phyloP scores from a whole-genome alignment of 2,113 vertebrate species.

The Neomonachus schauinslandi region DNA sequence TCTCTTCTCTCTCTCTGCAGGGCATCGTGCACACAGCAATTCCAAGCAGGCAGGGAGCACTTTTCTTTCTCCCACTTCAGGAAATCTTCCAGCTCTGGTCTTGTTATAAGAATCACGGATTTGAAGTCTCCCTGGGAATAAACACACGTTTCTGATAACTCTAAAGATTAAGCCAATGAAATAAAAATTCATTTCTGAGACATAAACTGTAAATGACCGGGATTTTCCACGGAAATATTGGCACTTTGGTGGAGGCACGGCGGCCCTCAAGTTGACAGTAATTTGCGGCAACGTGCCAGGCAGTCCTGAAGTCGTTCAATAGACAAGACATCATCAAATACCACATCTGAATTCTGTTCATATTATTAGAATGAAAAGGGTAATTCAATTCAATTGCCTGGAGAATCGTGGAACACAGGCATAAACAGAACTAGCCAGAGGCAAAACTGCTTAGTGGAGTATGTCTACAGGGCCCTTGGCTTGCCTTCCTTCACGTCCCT shows the following conservation, averaged over 20 bases:
- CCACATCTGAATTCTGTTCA: slow-evolving; percentile 68
- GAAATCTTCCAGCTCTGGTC: slow-evolving; percentile 68
- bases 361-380: slow-evolving; percentile 74
- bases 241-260: slow-evolving; percentile 38
- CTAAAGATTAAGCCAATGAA: slow-evolving; percentile 73
- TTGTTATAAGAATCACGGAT: slow-evolving; percentile 54
- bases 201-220: slow-evolving; percentile 65
- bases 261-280: slow-evolving; percentile 28
- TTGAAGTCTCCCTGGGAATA: slow-evolving; percentile 64
- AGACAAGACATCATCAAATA: slow-evolving; percentile 72
- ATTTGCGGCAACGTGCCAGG: slow-evolving; percentile 60
- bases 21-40: slow-evolving; percentile 76
- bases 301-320: slow-evolving; percentile 3
- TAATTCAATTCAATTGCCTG: slow-evolving; percentile 66
- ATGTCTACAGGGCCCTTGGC: background rate
- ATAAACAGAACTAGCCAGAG: slow-evolving; percentile 62
- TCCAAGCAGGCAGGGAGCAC: slow-evolving; percentile 74
- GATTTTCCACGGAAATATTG: slow-evolving; percentile 42
- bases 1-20: slow-evolving; percentile 82
- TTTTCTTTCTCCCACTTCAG: slow-evolving; percentile 68
- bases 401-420: slow-evolving; percentile 38
- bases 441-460: slow-evolving; percentile 41
- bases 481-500: background rate
- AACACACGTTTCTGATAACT: slow-evolving; percentile 50
- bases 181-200: slow-evolving; percentile 78